Conservation (phyloP, 1,140 invertebrate genomes). For the Olivierus martensii region DNA sequence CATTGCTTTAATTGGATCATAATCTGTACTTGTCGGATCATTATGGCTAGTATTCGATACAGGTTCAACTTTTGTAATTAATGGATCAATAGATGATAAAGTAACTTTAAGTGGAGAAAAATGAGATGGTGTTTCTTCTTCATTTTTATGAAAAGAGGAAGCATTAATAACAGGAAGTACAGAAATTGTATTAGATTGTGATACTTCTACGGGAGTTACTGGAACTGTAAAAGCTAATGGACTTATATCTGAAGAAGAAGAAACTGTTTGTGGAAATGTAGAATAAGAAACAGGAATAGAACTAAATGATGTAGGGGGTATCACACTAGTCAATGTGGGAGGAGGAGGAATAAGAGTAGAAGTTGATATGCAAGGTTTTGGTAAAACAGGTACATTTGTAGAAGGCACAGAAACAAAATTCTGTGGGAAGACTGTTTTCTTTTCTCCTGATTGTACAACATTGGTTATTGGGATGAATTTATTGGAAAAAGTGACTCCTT, state of each 20-base stretch:
- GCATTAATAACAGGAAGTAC: constrained; percentile 8
- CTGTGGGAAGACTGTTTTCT: too few species aligned
- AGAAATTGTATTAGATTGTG: neutral
- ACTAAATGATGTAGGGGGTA: too few species aligned
- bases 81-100: neutral
- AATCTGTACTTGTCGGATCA: constrained; percentile 18
- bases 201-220: too few species aligned
- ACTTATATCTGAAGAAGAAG: constrained; percentile 3
- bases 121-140: neutral
- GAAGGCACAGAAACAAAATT: too few species aligned
- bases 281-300: too few species aligned
- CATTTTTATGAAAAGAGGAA: constrained; percentile 1
- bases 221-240: neutral
- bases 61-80: neutral
- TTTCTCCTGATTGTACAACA: too few species aligned
- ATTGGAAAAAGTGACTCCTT: too few species aligned
- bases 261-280: neutral
- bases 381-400: too few species aligned
- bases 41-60: neutral
- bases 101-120: neutral
- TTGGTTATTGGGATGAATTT: too few species aligned
- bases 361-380: too few species aligned
- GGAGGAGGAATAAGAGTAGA: too few species aligned
- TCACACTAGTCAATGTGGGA: too few species aligned
- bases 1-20: constrained; percentile 37